Base-by-base conservation (phyloP, 2,797 vertebrate genomes). In the Aeoliscus strigatus region DNA sequence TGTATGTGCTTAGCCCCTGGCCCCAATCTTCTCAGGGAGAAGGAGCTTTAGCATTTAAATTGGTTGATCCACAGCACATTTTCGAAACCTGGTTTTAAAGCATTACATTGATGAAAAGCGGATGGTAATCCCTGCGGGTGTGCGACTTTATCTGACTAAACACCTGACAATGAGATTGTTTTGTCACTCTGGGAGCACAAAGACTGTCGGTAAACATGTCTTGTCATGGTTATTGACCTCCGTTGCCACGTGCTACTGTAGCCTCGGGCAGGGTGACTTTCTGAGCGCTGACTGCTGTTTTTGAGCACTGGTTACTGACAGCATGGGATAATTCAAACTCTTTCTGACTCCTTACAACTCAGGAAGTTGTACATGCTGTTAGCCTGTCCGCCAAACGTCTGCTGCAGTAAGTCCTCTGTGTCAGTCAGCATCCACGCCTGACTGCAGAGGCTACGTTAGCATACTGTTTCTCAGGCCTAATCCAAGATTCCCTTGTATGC, bases 11-110 rank as follows among this genome's bases (percentile, higher is more conserved):
- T 84, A 87, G 79, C 82, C 72, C 69, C 53, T 67, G 73, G 76
- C 73, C 69, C 63, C 75, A 84, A 77, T 85, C 83, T 84, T 75
- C 64, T 67, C 51, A 70, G 66, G 75, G 79, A 81, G 66, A 66
- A 59, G 73, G 44, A 67, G 73, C 73, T 84, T 86, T 86, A 85
- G 87, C 87, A 86, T 88, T 88, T 87, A 86, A 87, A 87, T 86
- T 78, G 77, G 79, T 79, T 77, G 80, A 86, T 84, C 79, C 68
- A 46, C 59, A 33, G 11, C 65, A 79, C 65, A 32, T 83, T 82
- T 59, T 51, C 63, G 72, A 71, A 81, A 81, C 72, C 80, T 81
- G 79, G 78, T 86, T 86, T 85, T 80, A 78, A 82, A 77, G 75
- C 69, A 77, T 79, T 79, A 77, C 78, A 75, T 57, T 84, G 80